Evolutionary conservation across 2,888 invertebrate species (phyloP), one percentile per base, ranked within the genome.

Genomic region (Argyra leucocephala): DNA sequence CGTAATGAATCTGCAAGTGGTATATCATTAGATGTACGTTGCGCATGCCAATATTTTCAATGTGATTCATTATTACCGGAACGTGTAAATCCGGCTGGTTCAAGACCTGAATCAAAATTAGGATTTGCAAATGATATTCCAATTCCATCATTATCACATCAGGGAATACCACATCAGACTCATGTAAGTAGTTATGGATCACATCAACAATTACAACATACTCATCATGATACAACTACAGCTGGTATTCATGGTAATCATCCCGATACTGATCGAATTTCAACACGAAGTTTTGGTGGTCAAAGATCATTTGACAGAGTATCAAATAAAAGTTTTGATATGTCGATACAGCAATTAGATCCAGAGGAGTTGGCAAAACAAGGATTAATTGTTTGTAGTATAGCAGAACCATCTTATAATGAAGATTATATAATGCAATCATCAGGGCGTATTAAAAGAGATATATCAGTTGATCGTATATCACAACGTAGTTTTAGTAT

Each of bases 1-100:
- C 84, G 89, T 74, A 86, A 85, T 76, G 86, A 88, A 75, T 86
- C 88, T 76, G 86, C 87, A 70, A 85, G 88, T 73, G 85, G 87
- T 72, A 85, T 83, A 72, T 86, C 90, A 67, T 83, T 89, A 74
- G 91, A 91, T 77, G 91, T 92, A 68, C 87, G 92, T 72, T 91
- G 92, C 80, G 91, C 84, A 71, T 91, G 92, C 81, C 91, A 92
- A 81, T 92, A 87, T 81, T 92, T 86, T 80, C 88, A 90, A 82
- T 86, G 88, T 77, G 89, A 91, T 78, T 88, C 88, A 67, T 80
- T 91, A 72, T 81, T 91, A 73, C 91, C 91, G 68, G 90, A 90
- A 77, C 84, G 88, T 75, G 82, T 85, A 66, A 88, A 88, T 77
- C 86, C 87, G 69, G 82, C 86, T 72, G 86, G 77, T 24, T 85